Evolutionary conservation across 2,113 vertebrate species (phyloP), one percentile per base, ranked within the genome.

Genomic region (Rana temporaria): DNA sequence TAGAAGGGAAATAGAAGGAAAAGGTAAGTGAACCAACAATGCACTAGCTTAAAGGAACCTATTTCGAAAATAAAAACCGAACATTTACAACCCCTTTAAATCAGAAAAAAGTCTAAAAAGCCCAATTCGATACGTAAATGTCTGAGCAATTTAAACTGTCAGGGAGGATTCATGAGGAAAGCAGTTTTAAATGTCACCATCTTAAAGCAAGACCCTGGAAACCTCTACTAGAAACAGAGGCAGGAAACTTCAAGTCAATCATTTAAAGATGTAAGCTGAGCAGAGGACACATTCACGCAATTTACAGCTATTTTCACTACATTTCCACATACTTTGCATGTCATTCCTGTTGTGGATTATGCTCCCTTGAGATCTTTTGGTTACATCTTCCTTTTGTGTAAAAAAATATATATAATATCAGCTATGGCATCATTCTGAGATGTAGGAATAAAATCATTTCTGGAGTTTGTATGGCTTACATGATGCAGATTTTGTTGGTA

Each of bases 91-190:
- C n/a, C n/a, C n/a, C n/a, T n/a, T n/a, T n/a, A n/a, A n/a, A n/a
- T n/a, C n/a, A n/a, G 42, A 6, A 42, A 6, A 8, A 42, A 6
- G 42, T 8, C 42, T 71, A 72, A 71, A 4, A 16, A 72, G 70
- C 52, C 52, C 38, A 24, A 64, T 78, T 65, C 66, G 22, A 42
- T 8, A 79, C 32, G 26, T 66, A 22, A 34, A 38, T 68, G 57
- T 79, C 65, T 3, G 64, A 18, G 53, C 63, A 68, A 34, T 67
- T 68, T 55, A 22, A 79, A 38, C 26, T 79, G 77, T 79, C 77
- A 56, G 53, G 52, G 22, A 52, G 15, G n/a, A 56, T 55, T 19
- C 55, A 32, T 79, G 55, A 68, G 19, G 57, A 4, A 69, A 42
- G 30, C 64, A 8, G 16, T 34, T 79, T 48, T 57, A 79, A 42